Conservation (phyloP, 2,797 vertebrate species). For the Sylvia borin region DNA sequence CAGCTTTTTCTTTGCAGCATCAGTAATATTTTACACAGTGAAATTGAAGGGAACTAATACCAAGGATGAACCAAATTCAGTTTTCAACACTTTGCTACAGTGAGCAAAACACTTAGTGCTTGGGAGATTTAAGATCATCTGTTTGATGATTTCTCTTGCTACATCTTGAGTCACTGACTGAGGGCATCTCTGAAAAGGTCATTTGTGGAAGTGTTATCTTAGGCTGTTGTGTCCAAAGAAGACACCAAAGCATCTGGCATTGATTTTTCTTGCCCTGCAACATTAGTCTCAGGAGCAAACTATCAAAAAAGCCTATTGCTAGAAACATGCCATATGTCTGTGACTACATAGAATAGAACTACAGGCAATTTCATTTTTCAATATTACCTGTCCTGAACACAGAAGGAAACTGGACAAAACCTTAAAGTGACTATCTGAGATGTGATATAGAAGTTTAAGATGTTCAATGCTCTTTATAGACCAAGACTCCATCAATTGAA, state of each 20-base stretch:
- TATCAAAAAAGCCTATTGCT: not conserved
- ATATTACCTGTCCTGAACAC: not conserved
- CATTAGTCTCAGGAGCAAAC: not conserved
- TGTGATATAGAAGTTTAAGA: not conserved
- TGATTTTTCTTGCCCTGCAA: conserved; percentile 6
- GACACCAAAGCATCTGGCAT: not conserved
- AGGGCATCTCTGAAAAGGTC: not conserved
- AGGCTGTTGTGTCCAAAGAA: not conserved
- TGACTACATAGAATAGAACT: not conserved
- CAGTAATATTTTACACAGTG: not conserved
- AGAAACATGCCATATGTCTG: not conserved
- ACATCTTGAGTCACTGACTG: not conserved
- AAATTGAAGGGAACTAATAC: conserved; percentile 34
- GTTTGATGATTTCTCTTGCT: not conserved
- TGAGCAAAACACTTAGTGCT: not conserved
- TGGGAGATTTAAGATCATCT: not conserved
- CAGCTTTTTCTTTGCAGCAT: not conserved
- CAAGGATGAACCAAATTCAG: not conserved
- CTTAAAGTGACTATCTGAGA: not conserved
- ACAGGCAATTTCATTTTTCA: not conserved
- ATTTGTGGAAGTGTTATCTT: not conserved
- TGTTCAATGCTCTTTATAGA: not conserved
- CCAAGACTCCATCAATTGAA: not conserved
- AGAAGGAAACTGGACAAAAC: not conserved
- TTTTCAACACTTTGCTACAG: conserved; percentile 15